A percentile compares a stretch with the other conserved stretches of the same genome.
Evolutionary conservation across 2,797 vertebrate species (phyloP).

Genomic region (Hippoglossus hippoglossus): DNA sequence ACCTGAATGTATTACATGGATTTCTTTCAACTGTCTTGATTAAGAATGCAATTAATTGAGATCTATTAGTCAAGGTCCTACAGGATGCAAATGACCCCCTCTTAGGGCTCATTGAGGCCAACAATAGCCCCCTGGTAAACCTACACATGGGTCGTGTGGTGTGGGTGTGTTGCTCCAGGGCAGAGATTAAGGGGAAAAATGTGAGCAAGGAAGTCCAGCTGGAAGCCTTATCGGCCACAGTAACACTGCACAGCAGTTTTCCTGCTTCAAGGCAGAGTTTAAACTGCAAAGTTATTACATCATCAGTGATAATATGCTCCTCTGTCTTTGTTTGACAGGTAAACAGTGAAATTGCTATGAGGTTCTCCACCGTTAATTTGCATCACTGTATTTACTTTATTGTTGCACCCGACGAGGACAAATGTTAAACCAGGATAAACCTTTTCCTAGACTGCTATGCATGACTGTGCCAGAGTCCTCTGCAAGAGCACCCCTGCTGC

Average conservation of each 20-base stretch:
- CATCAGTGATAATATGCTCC: neutral
- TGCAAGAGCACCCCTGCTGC: neutral
- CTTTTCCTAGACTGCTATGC: neutral
- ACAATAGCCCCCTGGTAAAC: slow-evolving; percentile 48
- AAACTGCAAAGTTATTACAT: neutral
- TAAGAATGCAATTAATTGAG: slow-evolving; percentile 48
- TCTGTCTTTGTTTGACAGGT: neutral
- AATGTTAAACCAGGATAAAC: neutral
- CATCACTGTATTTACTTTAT: neutral
- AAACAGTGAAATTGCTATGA: neutral
- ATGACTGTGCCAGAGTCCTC: neutral
- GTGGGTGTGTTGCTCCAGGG: slow-evolving; percentile 33
- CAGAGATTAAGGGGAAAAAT: slow-evolving; percentile 43
- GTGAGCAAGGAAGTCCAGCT: slow-evolving; percentile 37
- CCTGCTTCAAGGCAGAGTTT: neutral
- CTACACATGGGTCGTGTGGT: slow-evolving; percentile 32
- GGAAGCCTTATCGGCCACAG: slow-evolving; percentile 15
- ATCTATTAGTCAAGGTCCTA: slow-evolving; percentile 54
- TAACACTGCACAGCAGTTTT: neutral
- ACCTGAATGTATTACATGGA: neutral
- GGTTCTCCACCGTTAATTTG: neutral
- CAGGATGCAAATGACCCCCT: slow-evolving; percentile 59
- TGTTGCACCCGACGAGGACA: neutral
- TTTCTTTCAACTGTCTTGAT: slow-evolving; percentile 8
- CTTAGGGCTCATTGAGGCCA: slow-evolving; percentile 48